Percentiles rank a stretch among this genome's conserved stretches.
phyloP scores from a whole-genome alignment of 1,140 invertebrate genomes.

The Trinorchestia longiramus region DNA sequence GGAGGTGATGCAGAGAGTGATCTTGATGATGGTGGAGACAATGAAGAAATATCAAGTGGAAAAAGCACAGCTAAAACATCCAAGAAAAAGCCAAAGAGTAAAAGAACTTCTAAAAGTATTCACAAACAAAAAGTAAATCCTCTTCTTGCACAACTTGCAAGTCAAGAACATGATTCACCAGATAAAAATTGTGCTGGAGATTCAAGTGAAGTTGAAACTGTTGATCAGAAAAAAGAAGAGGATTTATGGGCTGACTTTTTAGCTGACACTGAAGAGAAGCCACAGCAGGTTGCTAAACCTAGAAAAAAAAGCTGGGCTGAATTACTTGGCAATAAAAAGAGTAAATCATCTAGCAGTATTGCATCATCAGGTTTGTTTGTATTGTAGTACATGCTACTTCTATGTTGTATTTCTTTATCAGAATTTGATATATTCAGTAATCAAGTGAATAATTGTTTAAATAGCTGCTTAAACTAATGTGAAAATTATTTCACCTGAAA shows the following conservation, averaged over 20 bases:
- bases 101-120: not conserved
- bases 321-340: conserved; percentile 30
- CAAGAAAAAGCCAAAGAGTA: not conserved
- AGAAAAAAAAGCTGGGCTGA: conserved; percentile 37
- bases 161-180: not conserved
- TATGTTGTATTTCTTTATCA: not conserved
- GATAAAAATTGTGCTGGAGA: not conserved
- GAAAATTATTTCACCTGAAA: not conserved
- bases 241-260: conserved; percentile 28
- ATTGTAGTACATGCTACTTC: not conserved
- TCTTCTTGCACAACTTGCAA: not conserved
- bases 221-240: conserved; percentile 9
- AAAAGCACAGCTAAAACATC: not conserved
- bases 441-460: not conserved
- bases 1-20: conserved; percentile 31
- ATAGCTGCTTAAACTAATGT: not conserved
- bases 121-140: conserved; percentile 1
- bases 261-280: conserved; percentile 35
- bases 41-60: not conserved
- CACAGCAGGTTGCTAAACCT: not conserved
- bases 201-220: not conserved
- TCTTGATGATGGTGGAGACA: not conserved
- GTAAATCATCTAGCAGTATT: not conserved
- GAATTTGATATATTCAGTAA: not conserved
- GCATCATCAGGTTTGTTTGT: not conserved